Base-by-base conservation (phyloP, 2,888 invertebrate genomes). In the Malthinus seriepunctatus region DNA sequence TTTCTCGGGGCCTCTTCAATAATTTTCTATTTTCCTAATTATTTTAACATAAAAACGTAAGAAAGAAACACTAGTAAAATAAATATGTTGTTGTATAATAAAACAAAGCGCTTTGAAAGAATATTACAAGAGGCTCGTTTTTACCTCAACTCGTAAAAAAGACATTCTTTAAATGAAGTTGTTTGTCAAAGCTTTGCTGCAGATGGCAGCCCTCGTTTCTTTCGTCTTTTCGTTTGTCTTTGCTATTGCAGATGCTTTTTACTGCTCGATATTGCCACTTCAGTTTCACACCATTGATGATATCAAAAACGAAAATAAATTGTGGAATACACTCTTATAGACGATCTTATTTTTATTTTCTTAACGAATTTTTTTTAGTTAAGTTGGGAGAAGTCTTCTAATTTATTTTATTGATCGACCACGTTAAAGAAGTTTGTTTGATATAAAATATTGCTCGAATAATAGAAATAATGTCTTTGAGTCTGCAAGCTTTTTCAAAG, bases 121-220 rank as follows among this genome's bases (percentile, higher is more conserved):
- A 47, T 33, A 47, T 47, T 47, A 14, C 33, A 33, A 33, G 33
- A 47, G 14, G 47, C 47, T 47, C 12, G 47, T 47, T 47, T 47
- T 47, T 47, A 47, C 47, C 47, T 32, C 47, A 33, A 47, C 47
- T 47, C 47, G 47, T 47, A 47, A 47, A 47, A 47, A 47, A 47
- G 47, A 47, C 47, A 47, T 47, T 47, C 47, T 33, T 33, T 47
- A 33, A 47, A 47, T 47, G 47, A 47, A 47, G 47, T 47, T 47
- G 47, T 47, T 47, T 47, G 47, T 47, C 47, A 47, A 47, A 47
- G 47, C 47, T 47, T 47, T 33, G 32, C 47, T 47, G 47, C 47
- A 47, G 47, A 47, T 47, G 47, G 47, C 47, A 47, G 32, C 32
- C 32, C 47, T 33, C 47, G 47, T 33, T 47, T 47, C 47, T 47